A percentile compares a stretch with the other conserved stretches of the same genome.
These are phyloP conservation scores for Neofelis nebulosa DNA, from an alignment of 2,113 vertebrate species.

Conservation along the genomic window DNA sequence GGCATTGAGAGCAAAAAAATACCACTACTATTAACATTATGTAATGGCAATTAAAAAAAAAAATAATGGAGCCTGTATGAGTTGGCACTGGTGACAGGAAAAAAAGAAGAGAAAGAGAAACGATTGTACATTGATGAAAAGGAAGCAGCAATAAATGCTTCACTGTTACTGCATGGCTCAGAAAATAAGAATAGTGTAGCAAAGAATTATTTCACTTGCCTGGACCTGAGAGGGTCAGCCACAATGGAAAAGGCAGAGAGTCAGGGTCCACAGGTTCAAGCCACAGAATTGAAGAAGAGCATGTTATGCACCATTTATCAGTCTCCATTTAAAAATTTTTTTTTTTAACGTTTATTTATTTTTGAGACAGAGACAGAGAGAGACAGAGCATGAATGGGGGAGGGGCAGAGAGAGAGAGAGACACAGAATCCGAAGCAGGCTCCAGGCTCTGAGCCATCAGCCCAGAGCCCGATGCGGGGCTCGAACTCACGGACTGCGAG, in stretches of 20 bases:
- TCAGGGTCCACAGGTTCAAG: conserved; percentile 30
- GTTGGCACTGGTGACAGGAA: neutral
- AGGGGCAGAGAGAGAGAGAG: too few species aligned
- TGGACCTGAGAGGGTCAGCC: conserved; percentile 43
- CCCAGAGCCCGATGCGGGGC: too few species aligned
- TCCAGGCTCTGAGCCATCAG: too few species aligned
- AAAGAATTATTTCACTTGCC: conserved; percentile 23
- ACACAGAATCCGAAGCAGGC: too few species aligned
- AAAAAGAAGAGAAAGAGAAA: neutral
- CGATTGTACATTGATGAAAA: conserved; percentile 34
- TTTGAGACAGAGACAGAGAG: too few species aligned
- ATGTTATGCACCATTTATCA: neutral
- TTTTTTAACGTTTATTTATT: too few species aligned
- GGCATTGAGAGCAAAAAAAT: conserved; percentile 6
- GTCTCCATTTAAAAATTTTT: neutral
- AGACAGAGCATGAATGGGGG: too few species aligned
- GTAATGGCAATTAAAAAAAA: neutral
- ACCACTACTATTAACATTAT: neutral
- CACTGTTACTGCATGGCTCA: conserved; percentile 35
- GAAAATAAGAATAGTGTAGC: conserved; percentile 51
- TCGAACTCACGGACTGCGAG: too few species aligned
- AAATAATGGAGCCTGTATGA: conserved; percentile 42
- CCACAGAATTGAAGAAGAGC: neutral
- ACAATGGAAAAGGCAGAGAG: conserved; percentile 49
- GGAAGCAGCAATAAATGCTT: conserved; percentile 46